A percentile compares a stretch with the other conserved stretches of the same genome.
Evolutionary conservation across 2,888 invertebrate species (phyloP).

Genomic region (Caenorhabditis sp.): DNA sequence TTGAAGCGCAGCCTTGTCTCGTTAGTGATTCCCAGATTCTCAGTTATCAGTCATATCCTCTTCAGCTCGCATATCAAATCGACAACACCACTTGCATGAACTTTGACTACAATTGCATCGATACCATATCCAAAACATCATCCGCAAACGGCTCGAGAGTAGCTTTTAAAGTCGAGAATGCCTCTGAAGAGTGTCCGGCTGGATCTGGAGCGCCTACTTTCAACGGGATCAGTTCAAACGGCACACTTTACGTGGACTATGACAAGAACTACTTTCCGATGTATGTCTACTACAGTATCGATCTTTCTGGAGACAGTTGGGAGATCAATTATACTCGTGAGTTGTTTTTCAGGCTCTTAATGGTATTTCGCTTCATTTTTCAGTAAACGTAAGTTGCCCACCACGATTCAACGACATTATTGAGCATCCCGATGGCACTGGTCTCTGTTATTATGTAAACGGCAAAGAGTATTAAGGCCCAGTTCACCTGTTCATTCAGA

Average conservation of each 20-base stretch:
- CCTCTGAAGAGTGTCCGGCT: constrained; percentile 10
- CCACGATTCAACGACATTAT: neutral
- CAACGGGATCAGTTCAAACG: neutral
- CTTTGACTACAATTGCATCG: constrained; percentile 3
- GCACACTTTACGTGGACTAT: constrained; percentile 4
- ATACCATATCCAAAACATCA: neutral
- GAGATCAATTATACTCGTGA: constrained; percentile 1
- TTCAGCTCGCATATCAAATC: constrained; percentile 22
- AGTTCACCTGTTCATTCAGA: too few relatives aligned
- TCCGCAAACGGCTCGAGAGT: constrained; percentile 5
- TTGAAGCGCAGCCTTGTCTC: neutral
- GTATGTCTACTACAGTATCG: constrained; percentile 23
- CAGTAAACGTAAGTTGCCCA: constrained; percentile 17
- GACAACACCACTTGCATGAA: neutral
- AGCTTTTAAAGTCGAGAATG: constrained; percentile 27
- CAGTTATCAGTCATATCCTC: too few relatives aligned
- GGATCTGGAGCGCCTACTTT: constrained; percentile 32
- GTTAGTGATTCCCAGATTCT: neutral
- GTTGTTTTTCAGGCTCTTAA: too few relatives aligned
- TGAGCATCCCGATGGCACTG: constrained; percentile 18
- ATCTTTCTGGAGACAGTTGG: constrained; percentile 4
- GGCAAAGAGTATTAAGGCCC: too few relatives aligned
- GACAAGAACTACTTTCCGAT: constrained; percentile 1
- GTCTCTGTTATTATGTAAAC: neutral
- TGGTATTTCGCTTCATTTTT: too few relatives aligned